A percentile compares a stretch with the other conserved stretches of the same genome.
Conservation (phyloP, 2,797 vertebrate species). For the Remorina albescens region DNA sequence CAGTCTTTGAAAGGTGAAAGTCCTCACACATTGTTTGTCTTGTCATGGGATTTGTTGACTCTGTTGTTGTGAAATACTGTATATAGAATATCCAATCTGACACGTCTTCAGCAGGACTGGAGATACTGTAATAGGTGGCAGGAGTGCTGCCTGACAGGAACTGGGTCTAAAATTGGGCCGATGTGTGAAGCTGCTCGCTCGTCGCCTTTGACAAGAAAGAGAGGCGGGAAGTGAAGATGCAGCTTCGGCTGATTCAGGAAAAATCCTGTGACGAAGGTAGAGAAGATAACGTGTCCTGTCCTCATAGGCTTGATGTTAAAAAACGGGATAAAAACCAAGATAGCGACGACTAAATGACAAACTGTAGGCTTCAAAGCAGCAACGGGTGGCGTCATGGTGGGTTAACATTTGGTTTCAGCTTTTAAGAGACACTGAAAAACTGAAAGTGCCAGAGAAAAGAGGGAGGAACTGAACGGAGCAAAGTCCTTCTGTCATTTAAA, state of each 20-base stretch:
- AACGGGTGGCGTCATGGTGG: no score
- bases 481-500: no score
- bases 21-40: neutral
- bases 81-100: conserved; percentile 1
- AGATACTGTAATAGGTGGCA: neutral
- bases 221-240: neutral
- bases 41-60: neutral
- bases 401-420: neutral
- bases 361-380: no score
- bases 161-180: neutral
- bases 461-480: no score
- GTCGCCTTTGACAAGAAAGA: no score
- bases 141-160: neutral
- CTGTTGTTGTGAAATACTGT: neutral
- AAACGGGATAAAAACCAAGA: neutral
- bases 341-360: no score
- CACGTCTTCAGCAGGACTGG: neutral
- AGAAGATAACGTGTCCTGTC: neutral
- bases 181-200: neutral
- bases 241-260: neutral
- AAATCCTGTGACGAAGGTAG: neutral
- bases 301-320: neutral
- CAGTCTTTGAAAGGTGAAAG: neutral
- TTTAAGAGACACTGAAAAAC: no score
- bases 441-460: no score